These are phyloP conservation scores for Rhopalosiphum nymphaeae DNA, from an alignment of 2,888 invertebrate genomes.

Conservation along the genomic window DNA sequence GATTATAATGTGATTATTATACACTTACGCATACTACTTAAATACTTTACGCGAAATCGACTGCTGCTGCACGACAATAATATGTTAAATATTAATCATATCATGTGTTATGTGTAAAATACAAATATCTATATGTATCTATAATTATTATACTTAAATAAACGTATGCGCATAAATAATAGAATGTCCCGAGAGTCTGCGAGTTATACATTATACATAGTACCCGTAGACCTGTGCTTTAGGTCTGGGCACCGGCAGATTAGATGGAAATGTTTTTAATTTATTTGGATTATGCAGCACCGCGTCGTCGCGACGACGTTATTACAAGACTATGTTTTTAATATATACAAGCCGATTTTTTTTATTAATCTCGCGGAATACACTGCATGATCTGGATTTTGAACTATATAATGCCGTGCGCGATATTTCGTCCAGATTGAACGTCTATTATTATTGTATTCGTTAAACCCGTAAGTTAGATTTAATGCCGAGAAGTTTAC, in stretches of 20 bases:
- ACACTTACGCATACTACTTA: neutral
- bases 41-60: neutral
- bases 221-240: neutral
- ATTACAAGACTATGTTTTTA: neutral
- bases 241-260: neutral
- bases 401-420: neutral
- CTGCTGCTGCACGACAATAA: neutral
- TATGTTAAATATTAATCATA: neutral
- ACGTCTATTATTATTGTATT: conserved; percentile 22
- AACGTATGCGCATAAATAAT: conserved; percentile 25
- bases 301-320: neutral
- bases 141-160: neutral
- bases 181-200: neutral
- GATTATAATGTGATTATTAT: neutral
- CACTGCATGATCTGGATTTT: neutral
- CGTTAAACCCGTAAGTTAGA: conserved; percentile 30
- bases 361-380: neutral
- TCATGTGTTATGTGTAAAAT: neutral
- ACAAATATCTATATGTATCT: neutral
- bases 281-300: neutral
- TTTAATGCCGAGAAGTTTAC: neutral
- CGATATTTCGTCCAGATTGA: neutral
- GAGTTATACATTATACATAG: neutral
- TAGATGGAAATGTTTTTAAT: neutral
- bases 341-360: neutral